These are phyloP conservation scores for Timema cristinae DNA, from an alignment of 2,888 invertebrate species.

Conservation along the genomic window DNA sequence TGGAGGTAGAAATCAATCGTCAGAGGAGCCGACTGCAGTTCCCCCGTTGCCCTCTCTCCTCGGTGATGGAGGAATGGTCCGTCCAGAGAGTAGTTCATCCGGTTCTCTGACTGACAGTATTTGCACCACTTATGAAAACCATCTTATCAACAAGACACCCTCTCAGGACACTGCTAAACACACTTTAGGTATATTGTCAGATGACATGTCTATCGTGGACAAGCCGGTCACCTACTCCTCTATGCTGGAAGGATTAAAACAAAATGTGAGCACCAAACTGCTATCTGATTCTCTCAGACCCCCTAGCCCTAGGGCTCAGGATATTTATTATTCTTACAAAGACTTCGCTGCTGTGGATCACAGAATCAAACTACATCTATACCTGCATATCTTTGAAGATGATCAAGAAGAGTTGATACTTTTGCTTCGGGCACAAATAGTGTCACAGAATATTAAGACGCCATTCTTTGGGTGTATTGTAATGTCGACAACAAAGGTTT, in stretches of 20 bases:
- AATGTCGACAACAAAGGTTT: conserved; percentile 51
- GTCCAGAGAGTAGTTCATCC: conserved; percentile 60
- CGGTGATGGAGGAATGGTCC: conserved; percentile 32
- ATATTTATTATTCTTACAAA: conserved; percentile 51
- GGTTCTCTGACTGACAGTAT: conserved; percentile 58
- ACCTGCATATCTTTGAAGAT: conserved; percentile 52
- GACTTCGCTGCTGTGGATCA: conserved; percentile 55
- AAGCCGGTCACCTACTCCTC: neutral
- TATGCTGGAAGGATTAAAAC: conserved; percentile 13
- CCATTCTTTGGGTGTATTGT: conserved; percentile 49
- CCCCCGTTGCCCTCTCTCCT: too few species aligned
- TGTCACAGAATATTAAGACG: conserved; percentile 31
- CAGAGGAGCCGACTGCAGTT: too few species aligned
- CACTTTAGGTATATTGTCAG: too few species aligned
- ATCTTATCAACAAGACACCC: neutral
- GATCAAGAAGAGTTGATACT: conserved; percentile 52
- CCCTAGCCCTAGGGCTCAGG: conserved; percentile 27
- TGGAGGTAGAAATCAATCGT: too few species aligned
- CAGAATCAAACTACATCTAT: conserved; percentile 55
- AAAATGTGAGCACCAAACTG: conserved; percentile 20
- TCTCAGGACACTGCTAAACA: too few species aligned
- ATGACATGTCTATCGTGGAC: too few species aligned
- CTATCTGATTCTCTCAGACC: neutral
- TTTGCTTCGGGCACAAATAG: conserved; percentile 43
- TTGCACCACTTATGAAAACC: conserved; percentile 56